These are phyloP conservation scores for Triplophysa yarkandensis DNA, from an alignment of 2,797 vertebrate species.

Conservation along the genomic window DNA sequence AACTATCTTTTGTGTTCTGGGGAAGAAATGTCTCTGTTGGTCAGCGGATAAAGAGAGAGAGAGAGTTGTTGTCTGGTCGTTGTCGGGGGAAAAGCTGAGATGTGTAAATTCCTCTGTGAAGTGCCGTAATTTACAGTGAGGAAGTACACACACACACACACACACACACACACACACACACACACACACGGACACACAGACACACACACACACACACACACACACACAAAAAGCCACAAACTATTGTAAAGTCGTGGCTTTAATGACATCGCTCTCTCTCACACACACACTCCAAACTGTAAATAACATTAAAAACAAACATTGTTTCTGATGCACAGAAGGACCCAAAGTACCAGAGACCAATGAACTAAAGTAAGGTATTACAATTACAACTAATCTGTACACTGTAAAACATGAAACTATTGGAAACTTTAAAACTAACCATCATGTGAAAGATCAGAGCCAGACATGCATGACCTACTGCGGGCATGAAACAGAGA, in stretches of 20 bases:
- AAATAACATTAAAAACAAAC: not conserved
- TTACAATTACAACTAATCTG: no score
- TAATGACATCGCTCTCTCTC: conserved; percentile 6
- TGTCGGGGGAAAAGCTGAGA: conserved; percentile 61
- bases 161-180: conserved; percentile 49
- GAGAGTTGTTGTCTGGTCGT: conserved; percentile 19
- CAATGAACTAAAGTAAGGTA: no score
- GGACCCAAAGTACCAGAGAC: no score
- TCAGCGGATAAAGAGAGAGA: conserved; percentile 21
- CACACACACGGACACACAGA: conserved; percentile 57
- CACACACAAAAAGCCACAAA: conserved; percentile 63
- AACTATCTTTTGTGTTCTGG: no score
- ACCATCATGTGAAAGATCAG: no score
- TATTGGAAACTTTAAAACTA: no score
- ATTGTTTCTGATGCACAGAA: no score
- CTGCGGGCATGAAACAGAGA: no score
- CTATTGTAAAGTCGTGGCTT: not conserved
- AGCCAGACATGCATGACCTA: no score
- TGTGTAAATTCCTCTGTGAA: conserved; percentile 70
- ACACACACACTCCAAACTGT: not conserved
- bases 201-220: conserved; percentile 49
- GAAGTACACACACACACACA: conserved; percentile 52
- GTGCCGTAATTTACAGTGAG: conserved; percentile 73
- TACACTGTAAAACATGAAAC: no score
- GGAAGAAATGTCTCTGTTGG: no score